Evolutionary conservation across 2,888 invertebrate genomes (phyloP).

Genomic region (Drosophila siamana): DNA sequence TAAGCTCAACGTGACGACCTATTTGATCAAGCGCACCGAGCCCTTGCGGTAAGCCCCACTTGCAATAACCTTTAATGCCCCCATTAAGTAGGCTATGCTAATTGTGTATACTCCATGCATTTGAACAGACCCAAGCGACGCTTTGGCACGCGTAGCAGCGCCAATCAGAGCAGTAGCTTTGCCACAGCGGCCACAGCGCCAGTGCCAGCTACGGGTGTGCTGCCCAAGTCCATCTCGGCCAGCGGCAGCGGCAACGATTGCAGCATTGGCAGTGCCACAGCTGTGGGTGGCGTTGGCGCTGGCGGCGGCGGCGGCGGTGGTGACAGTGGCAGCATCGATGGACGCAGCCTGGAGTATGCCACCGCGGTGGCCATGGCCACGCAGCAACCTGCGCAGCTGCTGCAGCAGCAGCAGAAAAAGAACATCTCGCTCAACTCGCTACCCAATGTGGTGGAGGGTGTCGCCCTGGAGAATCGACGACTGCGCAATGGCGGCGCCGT

Average conservation of each 20-base stretch:
- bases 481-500: constrained; percentile 62
- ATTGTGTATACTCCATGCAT: constrained; percentile 1
- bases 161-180: constrained; percentile 60
- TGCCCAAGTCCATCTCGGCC: constrained; percentile 77
- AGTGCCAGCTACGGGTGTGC: constrained; percentile 25
- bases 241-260: constrained; percentile 70
- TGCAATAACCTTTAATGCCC: background rate
- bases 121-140: constrained; percentile 81
- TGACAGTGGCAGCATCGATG: constrained; percentile 70
- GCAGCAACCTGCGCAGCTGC: constrained; percentile 57
- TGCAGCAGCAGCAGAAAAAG: constrained; percentile 76
- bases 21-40: constrained; percentile 93
- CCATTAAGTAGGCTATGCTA: constrained; percentile 6
- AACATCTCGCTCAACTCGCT: constrained; percentile 81
- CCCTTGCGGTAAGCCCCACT: constrained; percentile 87
- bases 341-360: constrained; percentile 63
- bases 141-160: constrained; percentile 83
- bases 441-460: constrained; percentile 82
- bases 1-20: constrained; percentile 94
- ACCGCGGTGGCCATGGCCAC: constrained; percentile 47
- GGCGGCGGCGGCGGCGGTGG: constrained; percentile 38
- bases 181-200: constrained; percentile 28
- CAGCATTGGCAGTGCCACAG: constrained; percentile 63
- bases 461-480: constrained; percentile 68
- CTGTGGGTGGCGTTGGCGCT: constrained; percentile 30